These are phyloP conservation scores for Mesodorylaimus sp. DNA, from an alignment of 2,888 invertebrate genomes.

Conservation along the genomic window DNA sequence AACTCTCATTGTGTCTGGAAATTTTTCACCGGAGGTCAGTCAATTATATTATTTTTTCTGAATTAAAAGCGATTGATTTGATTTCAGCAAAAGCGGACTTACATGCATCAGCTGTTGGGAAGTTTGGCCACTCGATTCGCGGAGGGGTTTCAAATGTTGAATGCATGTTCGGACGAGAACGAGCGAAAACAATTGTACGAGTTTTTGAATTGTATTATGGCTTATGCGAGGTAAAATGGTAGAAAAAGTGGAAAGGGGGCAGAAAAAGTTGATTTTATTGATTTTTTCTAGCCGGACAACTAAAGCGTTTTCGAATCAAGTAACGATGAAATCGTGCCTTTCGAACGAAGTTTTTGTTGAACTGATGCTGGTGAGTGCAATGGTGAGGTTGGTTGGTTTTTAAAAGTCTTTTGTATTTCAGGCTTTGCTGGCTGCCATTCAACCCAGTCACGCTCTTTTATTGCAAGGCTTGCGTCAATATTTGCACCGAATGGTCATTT, in stretches of 20 bases:
- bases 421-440: conserved; percentile 15
- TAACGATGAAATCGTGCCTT: conserved; percentile 38
- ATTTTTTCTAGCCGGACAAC: conserved; percentile 37
- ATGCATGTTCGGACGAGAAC: conserved; percentile 11
- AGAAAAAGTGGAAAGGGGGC: not conserved
- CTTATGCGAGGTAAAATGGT: conserved; percentile 35
- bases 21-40: conserved; percentile 33
- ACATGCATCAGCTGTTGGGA: conserved; percentile 17
- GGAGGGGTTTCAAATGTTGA: conserved; percentile 11
- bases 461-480: conserved; percentile 39
- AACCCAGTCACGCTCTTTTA: conserved; percentile 18
- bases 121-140: conserved; percentile 17
- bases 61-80: not conserved
- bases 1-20: conserved; percentile 39
- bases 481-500: conserved; percentile 42
- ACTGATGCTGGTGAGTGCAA: conserved; percentile 36
- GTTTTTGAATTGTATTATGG: conserved; percentile 38
- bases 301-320: conserved; percentile 41
- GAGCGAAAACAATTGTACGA: conserved; percentile 28
- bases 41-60: not conserved
- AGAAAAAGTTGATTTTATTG: not conserved
- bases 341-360: conserved; percentile 38
- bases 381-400: no score
- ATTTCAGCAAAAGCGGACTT: conserved; percentile 11
- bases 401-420: conserved; percentile 10